Evolutionary conservation across 2,888 invertebrate genomes (phyloP).

Genomic region (Chymomyza caudatula): DNA sequence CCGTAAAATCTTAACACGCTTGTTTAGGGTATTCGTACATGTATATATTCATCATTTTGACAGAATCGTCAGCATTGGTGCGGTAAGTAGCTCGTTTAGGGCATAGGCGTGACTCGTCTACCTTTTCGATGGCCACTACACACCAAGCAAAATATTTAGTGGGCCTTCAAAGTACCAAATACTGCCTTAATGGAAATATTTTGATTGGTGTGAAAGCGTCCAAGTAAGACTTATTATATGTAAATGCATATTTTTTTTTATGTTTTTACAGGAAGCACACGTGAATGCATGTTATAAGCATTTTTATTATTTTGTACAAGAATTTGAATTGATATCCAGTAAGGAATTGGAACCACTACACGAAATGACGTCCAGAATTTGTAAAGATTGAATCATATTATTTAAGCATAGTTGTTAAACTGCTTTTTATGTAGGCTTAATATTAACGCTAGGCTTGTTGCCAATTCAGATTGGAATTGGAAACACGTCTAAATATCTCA

Average conservation of each 20-base stretch:
- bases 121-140: neutral
- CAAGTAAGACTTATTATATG: too few relatives aligned
- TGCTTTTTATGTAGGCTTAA: neutral
- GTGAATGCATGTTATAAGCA: slow-evolving; percentile 97
- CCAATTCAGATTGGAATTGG: neutral
- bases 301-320: slow-evolving; percentile 93
- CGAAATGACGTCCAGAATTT: slow-evolving; percentile 87
- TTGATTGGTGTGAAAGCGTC: neutral
- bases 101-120: too few relatives aligned
- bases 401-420: neutral
- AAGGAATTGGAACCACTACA: slow-evolving; percentile 91
- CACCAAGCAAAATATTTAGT: neutral
- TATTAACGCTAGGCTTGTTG: neutral
- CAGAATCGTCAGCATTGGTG: slow-evolving; percentile 89
- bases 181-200: too few relatives aligned
- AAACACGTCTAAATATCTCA: neutral
- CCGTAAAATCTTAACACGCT: slow-evolving; percentile 90
- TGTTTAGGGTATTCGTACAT: slow-evolving; percentile 94
- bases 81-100: slow-evolving; percentile 86
- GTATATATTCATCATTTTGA: slow-evolving; percentile 97
- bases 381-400: slow-evolving; percentile 79
- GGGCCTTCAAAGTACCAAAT: neutral
- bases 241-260: neutral
- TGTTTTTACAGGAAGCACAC: slow-evolving; percentile 84
- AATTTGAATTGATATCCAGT: slow-evolving; percentile 88